A percentile compares a stretch with the other conserved stretches of the same genome.
Conservation (phyloP, 2,797 vertebrate species). For the Galagoides demidoff region DNA sequence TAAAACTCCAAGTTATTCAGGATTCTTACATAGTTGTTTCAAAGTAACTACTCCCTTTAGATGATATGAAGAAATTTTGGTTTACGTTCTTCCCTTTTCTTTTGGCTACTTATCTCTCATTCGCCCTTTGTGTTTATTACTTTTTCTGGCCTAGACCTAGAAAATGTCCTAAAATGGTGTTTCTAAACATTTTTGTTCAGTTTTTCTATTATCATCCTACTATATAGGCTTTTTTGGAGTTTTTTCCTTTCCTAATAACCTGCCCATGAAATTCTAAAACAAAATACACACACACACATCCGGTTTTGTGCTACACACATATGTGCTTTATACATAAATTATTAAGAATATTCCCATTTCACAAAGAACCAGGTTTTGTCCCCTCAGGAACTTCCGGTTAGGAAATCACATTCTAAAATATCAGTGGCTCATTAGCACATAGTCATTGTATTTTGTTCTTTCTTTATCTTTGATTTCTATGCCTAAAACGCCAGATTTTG, state of each 20-base stretch:
- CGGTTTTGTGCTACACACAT: not conserved
- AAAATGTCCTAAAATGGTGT: not conserved
- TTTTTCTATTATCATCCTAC: not conserved
- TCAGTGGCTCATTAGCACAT: not conserved
- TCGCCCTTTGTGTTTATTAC: not conserved
- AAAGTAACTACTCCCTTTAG: not conserved
- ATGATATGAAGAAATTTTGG: not conserved
- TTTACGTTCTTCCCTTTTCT: not conserved
- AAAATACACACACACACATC: not conserved
- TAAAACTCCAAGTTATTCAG: not conserved
- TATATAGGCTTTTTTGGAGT: not conserved
- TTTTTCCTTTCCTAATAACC: not conserved
- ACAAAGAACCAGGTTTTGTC: not conserved
- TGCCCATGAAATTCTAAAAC: not conserved
- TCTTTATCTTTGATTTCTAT: not conserved
- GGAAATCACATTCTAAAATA: not conserved
- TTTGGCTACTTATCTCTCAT: not conserved
- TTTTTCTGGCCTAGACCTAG: not conserved
- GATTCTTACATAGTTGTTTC: not conserved
- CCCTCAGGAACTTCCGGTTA: not conserved
- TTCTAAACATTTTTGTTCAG: not conserved
- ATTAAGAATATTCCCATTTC: not conserved
- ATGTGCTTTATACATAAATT: not conserved
- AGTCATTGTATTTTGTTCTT: not conserved
- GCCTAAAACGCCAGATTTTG: not conserved